phyloP scores from a whole-genome alignment of 2,888 invertebrate genomes.

The Neocrepidodera transversa region DNA sequence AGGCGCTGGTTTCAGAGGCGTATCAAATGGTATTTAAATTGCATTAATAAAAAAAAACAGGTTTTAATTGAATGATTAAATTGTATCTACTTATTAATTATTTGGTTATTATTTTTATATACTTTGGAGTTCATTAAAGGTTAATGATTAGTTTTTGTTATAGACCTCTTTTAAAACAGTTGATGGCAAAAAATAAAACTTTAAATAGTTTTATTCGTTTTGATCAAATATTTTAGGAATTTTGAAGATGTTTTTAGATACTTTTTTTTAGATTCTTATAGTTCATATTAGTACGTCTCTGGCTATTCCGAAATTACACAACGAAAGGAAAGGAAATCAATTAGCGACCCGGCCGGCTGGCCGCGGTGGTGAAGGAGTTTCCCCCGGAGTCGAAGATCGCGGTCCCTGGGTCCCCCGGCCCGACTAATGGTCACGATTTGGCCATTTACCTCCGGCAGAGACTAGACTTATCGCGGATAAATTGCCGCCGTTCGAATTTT shows the following conservation, averaged over 20 bases:
- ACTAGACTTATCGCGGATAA: slow-evolving; percentile 64
- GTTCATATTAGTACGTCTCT: neutral
- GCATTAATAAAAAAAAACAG: no score
- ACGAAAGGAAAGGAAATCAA: slow-evolving; percentile 44
- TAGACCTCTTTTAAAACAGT: no score
- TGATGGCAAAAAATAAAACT: no score
- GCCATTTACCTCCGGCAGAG: slow-evolving; percentile 69
- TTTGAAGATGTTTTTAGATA: neutral
- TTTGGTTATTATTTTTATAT: no score
- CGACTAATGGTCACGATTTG: slow-evolving; percentile 68
- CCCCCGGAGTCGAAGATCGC: slow-evolving; percentile 30
- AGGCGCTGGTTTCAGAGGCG: slow-evolving; percentile 1
- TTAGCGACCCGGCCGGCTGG: slow-evolving; percentile 30
- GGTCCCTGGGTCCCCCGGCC: slow-evolving; percentile 46
- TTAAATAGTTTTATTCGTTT: no score
- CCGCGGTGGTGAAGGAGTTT: slow-evolving; percentile 33
- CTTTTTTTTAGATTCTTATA: neutral
- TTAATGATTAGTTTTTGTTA: no score
- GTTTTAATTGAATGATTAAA: no score
- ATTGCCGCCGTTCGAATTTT: slow-evolving; percentile 66
- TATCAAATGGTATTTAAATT: no score
- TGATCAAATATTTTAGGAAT: no score
- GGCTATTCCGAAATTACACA: slow-evolving; percentile 37
- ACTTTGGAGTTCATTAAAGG: no score
- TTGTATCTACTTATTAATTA: no score